Conservation (phyloP, 2,113 vertebrate genomes). For the Seriola dumerili region DNA sequence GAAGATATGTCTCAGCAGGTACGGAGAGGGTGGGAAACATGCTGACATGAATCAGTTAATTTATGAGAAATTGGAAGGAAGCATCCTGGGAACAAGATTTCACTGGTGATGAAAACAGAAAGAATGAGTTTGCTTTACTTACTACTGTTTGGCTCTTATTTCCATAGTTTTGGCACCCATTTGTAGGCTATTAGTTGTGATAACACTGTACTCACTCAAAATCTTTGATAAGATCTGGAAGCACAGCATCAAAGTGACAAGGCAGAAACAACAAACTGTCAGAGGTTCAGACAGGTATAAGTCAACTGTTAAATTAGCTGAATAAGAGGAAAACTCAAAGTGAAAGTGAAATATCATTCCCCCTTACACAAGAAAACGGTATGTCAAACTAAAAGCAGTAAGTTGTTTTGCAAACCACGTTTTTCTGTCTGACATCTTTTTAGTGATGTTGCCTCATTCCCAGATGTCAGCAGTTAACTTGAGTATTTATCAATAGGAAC, state of each 20-base stretch:
- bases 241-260: neutral
- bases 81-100: neutral
- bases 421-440: no score
- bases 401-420: neutral
- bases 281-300: neutral
- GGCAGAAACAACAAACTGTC: neutral
- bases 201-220: neutral
- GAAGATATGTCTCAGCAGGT: conserved; percentile 88
- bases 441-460: neutral
- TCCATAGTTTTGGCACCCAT: neutral
- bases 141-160: neutral
- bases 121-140: neutral
- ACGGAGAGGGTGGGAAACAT: conserved; percentile 1
- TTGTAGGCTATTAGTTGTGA: neutral
- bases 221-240: neutral
- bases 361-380: neutral
- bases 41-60: neutral
- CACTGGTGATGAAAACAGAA: neutral
- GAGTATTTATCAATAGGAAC: neutral
- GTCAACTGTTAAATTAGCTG: neutral
- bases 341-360: neutral
- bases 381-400: neutral
- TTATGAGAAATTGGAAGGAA: neutral
- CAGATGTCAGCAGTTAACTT: neutral
- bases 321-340: neutral